These are phyloP conservation scores for Lordiphosa stackelbergi DNA, from an alignment of 1,140 invertebrate genomes.

Conservation along the genomic window DNA sequence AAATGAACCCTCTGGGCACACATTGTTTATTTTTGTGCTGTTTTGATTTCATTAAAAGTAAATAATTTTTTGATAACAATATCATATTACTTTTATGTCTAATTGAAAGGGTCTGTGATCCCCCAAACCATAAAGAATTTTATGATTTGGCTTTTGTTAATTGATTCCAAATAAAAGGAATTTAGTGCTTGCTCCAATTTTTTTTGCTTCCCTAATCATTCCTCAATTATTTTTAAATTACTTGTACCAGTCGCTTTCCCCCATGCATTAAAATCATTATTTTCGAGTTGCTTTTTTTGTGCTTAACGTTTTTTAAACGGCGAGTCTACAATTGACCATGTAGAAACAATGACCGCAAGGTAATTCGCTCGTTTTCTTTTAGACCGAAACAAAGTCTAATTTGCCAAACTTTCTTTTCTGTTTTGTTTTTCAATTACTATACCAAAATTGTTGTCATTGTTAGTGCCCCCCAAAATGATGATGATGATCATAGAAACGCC, in stretches of 20 bases:
- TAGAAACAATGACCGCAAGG: constrained; percentile 40
- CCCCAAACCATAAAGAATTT: not conserved
- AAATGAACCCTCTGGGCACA: constrained; percentile 3
- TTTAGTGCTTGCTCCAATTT: constrained; percentile 4
- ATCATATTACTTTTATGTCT: constrained; percentile 10
- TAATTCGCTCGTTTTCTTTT: constrained; percentile 13
- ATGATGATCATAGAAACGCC: constrained; percentile 19
- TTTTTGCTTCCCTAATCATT: constrained; percentile 3
- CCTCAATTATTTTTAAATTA: constrained; percentile 40
- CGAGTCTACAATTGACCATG: constrained; percentile 22
- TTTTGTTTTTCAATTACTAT: constrained; percentile 29
- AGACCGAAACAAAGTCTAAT: constrained; percentile 38
- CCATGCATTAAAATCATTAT: constrained; percentile 23
- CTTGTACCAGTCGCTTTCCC: constrained; percentile 24
- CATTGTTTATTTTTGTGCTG: constrained; percentile 6
- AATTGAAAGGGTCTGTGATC: not conserved
- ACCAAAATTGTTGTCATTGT: constrained; percentile 25
- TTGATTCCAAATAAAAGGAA: constrained; percentile 2
- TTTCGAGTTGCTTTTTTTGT: constrained; percentile 14
- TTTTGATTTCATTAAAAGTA: constrained; percentile 12
- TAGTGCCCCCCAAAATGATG: constrained; percentile 28
- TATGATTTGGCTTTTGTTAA: constrained; percentile 3
- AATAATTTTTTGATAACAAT: constrained; percentile 10
- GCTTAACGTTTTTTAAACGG: constrained; percentile 21
- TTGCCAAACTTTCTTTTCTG: constrained; percentile 31